Evolutionary conservation across 1,140 invertebrate genomes (phyloP), one percentile per base, ranked within the genome.

Genomic region (Megalonaias nervosa): DNA sequence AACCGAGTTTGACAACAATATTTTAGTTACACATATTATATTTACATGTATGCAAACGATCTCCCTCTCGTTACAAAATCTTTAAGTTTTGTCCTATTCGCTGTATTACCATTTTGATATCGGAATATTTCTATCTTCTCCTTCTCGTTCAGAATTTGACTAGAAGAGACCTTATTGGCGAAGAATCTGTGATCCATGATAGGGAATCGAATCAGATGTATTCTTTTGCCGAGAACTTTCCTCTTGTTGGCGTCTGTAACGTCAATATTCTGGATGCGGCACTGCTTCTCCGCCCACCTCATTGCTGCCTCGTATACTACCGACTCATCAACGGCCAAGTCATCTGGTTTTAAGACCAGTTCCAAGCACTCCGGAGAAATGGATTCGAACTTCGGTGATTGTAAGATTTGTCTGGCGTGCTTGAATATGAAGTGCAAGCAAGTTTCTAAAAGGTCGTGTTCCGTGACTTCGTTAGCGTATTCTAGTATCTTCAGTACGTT

Each of bases 181-280:
- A 78, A 78, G 26, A 78, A 78, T 31, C 68, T 58, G 13, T 71
- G 64, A 38, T 78, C 76, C 76, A 78, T 78, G 38, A 71, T 74
- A 13, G 76, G 76, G 64, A 78, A 78, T 38, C 76, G 48, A 2
- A 78, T 66, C 23, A 67, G 68, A 55, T 62, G 69, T 1, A 78
- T 59, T 15, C 73, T 58, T 16, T 67, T 78, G 3, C 76, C 76
- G 5, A 78, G 70, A 16, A 78, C 71, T 26, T 61, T 19, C 13
- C 76, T 56, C 57, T 74, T 73, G 58, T 73, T 78, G 23, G n/a
- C 56, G 5, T 71, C 76, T 57, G 62, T 67, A 14, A 67, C 17
- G 26, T 78, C 76, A 5, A 78, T 66, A 71, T 78, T 74, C 58
- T 64, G 48, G 16, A 71, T 64, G 23, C 15, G 66, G 19, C 76